Conservation (phyloP, 2,797 vertebrate species). For the Coranthus polyacanthus region DNA sequence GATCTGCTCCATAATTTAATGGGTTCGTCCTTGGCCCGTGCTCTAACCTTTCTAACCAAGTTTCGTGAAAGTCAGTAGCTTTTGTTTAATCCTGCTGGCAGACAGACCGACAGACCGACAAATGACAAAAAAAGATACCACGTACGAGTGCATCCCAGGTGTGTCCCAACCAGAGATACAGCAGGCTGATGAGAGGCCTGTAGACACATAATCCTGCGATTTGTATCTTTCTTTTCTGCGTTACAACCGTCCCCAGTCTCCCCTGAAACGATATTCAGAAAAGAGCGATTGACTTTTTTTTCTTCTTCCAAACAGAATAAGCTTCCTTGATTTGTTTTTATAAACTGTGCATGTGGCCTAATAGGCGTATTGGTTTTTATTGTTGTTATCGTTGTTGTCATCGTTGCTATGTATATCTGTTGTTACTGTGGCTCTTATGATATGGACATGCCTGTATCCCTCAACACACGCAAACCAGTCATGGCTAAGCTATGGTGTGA, state of each 20-base stretch:
- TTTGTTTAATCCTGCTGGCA: too few relatives aligned
- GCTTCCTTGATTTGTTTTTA: slow-evolving; percentile 32
- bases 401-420: slow-evolving; percentile 63
- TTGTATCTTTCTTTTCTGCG: not conserved
- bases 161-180: too few relatives aligned
- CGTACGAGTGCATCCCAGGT: too few relatives aligned
- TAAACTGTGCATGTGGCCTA: slow-evolving; percentile 68
- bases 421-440: slow-evolving; percentile 61
- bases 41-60: too few relatives aligned
- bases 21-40: too few relatives aligned
- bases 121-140: too few relatives aligned
- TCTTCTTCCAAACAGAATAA: slow-evolving; percentile 16
- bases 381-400: slow-evolving; percentile 51
- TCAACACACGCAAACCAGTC: slow-evolving; percentile 63
- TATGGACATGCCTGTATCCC: slow-evolving; percentile 26
- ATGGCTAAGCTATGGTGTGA: slow-evolving; percentile 73
- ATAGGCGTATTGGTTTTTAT: slow-evolving; percentile 56
- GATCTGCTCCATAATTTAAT: too few relatives aligned
- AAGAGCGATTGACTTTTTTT: slow-evolving; percentile 5
- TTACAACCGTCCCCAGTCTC: slow-evolving; percentile 43
- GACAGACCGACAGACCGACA: too few relatives aligned
- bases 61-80: too few relatives aligned
- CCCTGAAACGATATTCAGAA: slow-evolving; percentile 6
- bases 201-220: not conserved
- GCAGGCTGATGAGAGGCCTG: not conserved